Evolutionary conservation across 2,888 invertebrate species (phyloP).

Genomic region (Drepana falcataria): DNA sequence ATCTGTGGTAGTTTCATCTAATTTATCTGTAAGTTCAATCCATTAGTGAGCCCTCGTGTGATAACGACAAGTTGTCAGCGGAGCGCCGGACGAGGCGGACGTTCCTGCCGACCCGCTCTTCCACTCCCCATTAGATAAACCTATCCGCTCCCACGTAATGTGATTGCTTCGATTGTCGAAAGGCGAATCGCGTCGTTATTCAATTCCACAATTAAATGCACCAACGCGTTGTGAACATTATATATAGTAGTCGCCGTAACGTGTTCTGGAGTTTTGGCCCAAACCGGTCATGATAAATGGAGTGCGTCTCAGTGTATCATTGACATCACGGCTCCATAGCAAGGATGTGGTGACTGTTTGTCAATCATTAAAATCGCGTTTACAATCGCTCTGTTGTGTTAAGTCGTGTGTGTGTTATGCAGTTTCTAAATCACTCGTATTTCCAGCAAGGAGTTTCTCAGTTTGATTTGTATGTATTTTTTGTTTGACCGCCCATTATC

Average conservation of each 20-base stretch:
- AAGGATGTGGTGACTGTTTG: constrained; percentile 46
- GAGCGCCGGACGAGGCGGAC: constrained; percentile 42
- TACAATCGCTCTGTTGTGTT: constrained; percentile 5
- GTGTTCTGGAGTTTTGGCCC: constrained; percentile 29
- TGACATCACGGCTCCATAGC: constrained; percentile 26
- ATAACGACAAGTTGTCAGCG: constrained; percentile 57
- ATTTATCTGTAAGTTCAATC: constrained; percentile 67
- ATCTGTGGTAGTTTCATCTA: constrained; percentile 59
- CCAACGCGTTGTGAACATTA: constrained; percentile 1
- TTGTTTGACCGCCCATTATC: neutral
- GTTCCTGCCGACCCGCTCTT: constrained; percentile 19
- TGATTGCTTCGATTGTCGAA: constrained; percentile 6
- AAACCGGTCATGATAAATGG: constrained; percentile 43
- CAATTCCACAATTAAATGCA: neutral
- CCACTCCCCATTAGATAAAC: constrained; percentile 29
- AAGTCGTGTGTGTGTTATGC: constrained; percentile 6
- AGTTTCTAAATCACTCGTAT: constrained; percentile 3
- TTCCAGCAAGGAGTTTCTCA: neutral
- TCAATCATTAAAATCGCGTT: constrained; percentile 25
- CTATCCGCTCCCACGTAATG: constrained; percentile 17
- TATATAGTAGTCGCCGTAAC: constrained; percentile 27
- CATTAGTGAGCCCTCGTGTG: constrained; percentile 66
- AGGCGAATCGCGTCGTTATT: neutral
- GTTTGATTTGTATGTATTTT: neutral
- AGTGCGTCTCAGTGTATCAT: constrained; percentile 48